These are phyloP conservation scores for Noctua janthina DNA, from an alignment of 2,888 invertebrate species.

Conservation along the genomic window DNA sequence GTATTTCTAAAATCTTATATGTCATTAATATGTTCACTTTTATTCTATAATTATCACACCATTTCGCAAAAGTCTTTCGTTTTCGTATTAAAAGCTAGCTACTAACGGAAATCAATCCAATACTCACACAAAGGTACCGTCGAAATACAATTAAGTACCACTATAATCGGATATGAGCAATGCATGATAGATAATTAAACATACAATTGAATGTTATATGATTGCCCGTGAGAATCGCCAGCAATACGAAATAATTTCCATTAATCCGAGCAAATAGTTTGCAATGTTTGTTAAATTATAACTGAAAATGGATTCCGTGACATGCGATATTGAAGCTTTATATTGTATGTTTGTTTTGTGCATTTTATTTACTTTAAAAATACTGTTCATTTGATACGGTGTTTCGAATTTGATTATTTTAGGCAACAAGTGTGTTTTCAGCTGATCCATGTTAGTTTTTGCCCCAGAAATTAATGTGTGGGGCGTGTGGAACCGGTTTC, in stretches of 20 bases:
- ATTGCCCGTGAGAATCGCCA: constrained; percentile 51
- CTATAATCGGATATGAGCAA: constrained; percentile 34
- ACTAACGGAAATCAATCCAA: constrained; percentile 1
- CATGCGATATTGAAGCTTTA: constrained; percentile 27
- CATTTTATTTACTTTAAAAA: constrained; percentile 23
- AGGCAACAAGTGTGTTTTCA: not conserved
- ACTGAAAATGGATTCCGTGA: constrained; percentile 59
- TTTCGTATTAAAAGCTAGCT: not conserved
- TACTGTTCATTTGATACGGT: not conserved
- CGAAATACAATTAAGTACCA: constrained; percentile 2
- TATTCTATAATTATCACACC: not conserved
- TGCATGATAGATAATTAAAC: constrained; percentile 55
- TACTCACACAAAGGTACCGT: not conserved
- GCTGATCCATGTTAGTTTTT: not conserved
- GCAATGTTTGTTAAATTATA: constrained; percentile 65
- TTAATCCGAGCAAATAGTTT: constrained; percentile 60
- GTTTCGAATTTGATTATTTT: constrained; percentile 8
- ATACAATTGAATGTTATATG: constrained; percentile 57
- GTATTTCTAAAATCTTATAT: not conserved
- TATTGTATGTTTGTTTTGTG: constrained; percentile 11
- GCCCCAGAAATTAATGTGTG: not conserved
- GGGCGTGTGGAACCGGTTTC: too few species aligned
- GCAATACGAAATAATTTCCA: constrained; percentile 52
- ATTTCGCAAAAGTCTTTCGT: not conserved
- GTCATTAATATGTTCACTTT: not conserved